Base-by-base conservation (phyloP, 1,140 invertebrate genomes). In the Aphaenogaster rudis region DNA sequence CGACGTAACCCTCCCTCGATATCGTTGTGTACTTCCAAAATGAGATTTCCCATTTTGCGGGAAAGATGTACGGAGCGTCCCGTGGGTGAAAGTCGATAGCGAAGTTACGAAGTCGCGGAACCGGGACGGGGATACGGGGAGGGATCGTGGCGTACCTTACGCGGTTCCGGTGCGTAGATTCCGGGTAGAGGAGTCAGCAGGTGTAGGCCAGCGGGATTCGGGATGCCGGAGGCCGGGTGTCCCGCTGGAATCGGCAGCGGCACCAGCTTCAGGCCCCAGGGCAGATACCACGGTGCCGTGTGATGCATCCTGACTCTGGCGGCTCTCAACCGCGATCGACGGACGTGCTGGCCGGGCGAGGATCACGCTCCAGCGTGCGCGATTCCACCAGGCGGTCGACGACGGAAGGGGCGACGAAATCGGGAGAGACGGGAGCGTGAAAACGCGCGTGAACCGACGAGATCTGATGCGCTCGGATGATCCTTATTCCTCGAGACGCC, bases 261-360 rank as follows among this genome's bases (percentile, higher is more conserved):
- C 81, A 95, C 95, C 86, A 95, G 87, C 79, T 95, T 95, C 54
- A 95, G 86, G 89, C 95, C 95, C 95, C 95, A 95, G 42, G 95
- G 95, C 87, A 95, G 88, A 66, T 95, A 95, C 95, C 95, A 95
- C 57, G 95, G 95, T 76, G 95, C 94, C 57, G 95, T 95, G 85
- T 95, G 95, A 92, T 95, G 95, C 95, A 95, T 95, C 80, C 89
- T 94, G 79, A 13, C 33, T 36, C 11, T n/a, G 21, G 79, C 67
- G 82, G 77, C 59, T 86, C 11, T 66, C 74, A 63, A 48, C 17
- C 77, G 59, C 84, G 72, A 90, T 87, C 88, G 77, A 61, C 36
- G n/a, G 33, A 33, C 33, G 50, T 79, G 66, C 72, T 36, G 87
- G 42, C 66, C 87, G 74, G 48, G n/a, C 66, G 72, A 71, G 66